These are phyloP conservation scores for Aphelinus certus DNA, from an alignment of 1,140 invertebrate species.

Conservation along the genomic window DNA sequence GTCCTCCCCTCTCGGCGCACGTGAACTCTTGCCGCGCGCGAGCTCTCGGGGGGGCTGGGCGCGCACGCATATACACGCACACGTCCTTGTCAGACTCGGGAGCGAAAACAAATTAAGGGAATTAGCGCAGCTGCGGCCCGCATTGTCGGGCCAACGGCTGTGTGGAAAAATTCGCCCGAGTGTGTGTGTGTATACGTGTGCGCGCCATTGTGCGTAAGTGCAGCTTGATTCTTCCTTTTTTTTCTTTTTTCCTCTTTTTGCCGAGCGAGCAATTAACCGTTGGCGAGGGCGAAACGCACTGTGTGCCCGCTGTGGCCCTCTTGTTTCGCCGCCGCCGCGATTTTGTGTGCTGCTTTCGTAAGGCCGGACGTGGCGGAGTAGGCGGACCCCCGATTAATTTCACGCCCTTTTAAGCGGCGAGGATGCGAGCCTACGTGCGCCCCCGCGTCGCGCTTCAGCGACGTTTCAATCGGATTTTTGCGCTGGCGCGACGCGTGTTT, in stretches of 20 bases:
- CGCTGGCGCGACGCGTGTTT: too few relatives aligned
- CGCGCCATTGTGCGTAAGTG: background rate
- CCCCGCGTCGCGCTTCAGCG: too few relatives aligned
- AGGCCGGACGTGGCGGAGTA: too few relatives aligned
- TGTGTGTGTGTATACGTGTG: background rate
- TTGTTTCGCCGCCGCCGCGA: too few relatives aligned
- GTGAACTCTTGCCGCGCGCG: background rate
- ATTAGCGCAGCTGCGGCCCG: constrained; percentile 14
- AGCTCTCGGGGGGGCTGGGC: background rate
- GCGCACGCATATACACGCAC: background rate
- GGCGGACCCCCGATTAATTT: too few relatives aligned
- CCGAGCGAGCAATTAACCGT: background rate
- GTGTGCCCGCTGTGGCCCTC: too few relatives aligned
- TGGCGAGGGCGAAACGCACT: too few relatives aligned
- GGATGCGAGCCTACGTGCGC: too few relatives aligned
- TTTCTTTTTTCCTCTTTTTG: background rate
- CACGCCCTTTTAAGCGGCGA: too few relatives aligned
- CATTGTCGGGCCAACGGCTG: constrained; percentile 3
- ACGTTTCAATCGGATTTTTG: too few relatives aligned
- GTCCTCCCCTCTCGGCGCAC: background rate
- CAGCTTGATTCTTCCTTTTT: background rate
- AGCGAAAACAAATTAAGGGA: constrained; percentile 23
- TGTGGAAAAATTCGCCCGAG: background rate
- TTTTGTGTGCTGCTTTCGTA: too few relatives aligned
- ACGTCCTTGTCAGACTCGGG: constrained; percentile 9